Percentiles rank a stretch among this genome's conserved stretches.
These are phyloP conservation scores for Gymnosoma rotundatum DNA, from an alignment of 2,888 invertebrate genomes.

Conservation along the genomic window DNA sequence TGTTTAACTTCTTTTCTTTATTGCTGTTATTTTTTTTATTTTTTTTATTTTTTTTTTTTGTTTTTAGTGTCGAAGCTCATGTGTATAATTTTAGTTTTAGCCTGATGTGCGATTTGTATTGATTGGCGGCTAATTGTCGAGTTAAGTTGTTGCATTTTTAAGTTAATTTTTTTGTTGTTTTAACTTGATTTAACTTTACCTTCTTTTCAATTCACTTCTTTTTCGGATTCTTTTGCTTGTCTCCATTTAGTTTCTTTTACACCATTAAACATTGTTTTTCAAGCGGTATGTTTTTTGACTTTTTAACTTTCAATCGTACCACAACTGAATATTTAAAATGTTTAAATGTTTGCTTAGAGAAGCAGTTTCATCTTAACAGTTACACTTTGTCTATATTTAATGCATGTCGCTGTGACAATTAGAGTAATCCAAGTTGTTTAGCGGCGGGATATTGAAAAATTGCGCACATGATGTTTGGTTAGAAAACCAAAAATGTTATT, in stretches of 20 bases:
- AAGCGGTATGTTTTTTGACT: conserved; percentile 1
- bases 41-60: background rate
- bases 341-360: background rate
- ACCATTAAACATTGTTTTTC: conserved; percentile 53
- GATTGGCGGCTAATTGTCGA: conserved; percentile 79
- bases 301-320: conserved; percentile 7
- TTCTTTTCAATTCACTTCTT: conserved; percentile 43
- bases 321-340: background rate
- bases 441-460: conserved; percentile 66
- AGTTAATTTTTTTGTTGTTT: conserved; percentile 4
- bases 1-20: background rate
- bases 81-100: conserved; percentile 70
- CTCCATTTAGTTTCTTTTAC: conserved; percentile 51
- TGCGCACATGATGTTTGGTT: conserved; percentile 27
- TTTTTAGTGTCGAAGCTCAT: conserved; percentile 67
- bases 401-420: conserved; percentile 67
- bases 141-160: conserved; percentile 72
- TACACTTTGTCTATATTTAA: conserved; percentile 52
- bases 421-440: conserved; percentile 62
- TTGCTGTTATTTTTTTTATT: conserved; percentile 12
- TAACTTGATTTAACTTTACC: conserved; percentile 3
- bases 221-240: conserved; percentile 45
- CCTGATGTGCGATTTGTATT: conserved; percentile 77
- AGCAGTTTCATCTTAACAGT: conserved; percentile 36
- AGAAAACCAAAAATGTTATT: conserved; percentile 1